phyloP scores from a whole-genome alignment of 2,888 invertebrate species.

The Brachynemurus nebulosus region DNA sequence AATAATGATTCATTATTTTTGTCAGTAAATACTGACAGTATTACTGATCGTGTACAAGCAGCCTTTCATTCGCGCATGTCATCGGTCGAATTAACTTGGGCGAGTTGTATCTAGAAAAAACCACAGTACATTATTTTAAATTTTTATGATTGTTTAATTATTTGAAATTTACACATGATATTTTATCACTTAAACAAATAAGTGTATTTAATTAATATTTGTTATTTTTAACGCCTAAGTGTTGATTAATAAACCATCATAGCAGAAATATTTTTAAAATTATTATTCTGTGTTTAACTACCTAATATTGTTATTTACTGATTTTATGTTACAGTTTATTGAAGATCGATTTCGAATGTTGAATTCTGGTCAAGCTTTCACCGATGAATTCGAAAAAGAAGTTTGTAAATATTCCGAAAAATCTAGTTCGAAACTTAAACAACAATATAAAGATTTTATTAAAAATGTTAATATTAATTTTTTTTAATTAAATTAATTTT shows the following conservation, averaged over 20 bases:
- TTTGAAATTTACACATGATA: too few species aligned
- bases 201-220: neutral
- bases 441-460: slow-evolving; percentile 68
- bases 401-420: slow-evolving; percentile 57
- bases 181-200: slow-evolving; percentile 87
- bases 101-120: too few species aligned
- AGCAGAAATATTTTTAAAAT: slow-evolving; percentile 12
- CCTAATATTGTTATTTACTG: neutral
- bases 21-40: too few species aligned
- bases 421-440: slow-evolving; percentile 45
- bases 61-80: too few species aligned
- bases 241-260: slow-evolving; percentile 3
- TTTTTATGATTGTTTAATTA: too few species aligned
- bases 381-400: slow-evolving; percentile 92
- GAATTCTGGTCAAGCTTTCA: slow-evolving; percentile 84
- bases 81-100: too few species aligned
- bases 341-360: slow-evolving; percentile 86
- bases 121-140: too few species aligned
- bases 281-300: slow-evolving; percentile 1
- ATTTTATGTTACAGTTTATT: slow-evolving; percentile 53
- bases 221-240: neutral
- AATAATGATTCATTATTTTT: too few species aligned
- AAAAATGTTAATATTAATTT: slow-evolving; percentile 72
- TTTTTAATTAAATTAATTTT: neutral
- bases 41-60: too few species aligned